Percentiles rank a stretch among this genome's conserved stretches.
Conservation (phyloP, 2,113 vertebrate species). For the Asarcornis scutulata region DNA sequence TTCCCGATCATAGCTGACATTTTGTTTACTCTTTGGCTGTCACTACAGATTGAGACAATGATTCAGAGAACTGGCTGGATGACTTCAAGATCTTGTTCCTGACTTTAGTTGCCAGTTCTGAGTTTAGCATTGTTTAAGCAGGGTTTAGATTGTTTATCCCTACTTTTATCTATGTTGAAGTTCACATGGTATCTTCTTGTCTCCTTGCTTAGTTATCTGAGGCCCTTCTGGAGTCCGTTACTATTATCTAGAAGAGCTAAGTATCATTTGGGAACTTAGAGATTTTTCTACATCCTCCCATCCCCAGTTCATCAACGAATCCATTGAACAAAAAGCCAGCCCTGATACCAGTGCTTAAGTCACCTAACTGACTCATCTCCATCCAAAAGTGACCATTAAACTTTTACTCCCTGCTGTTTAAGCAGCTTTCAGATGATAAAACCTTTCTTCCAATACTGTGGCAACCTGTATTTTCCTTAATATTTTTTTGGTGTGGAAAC, state of each 20-base stretch:
- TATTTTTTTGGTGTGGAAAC: background rate
- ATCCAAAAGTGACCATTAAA: background rate
- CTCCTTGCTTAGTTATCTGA: background rate
- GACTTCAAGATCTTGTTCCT: background rate
- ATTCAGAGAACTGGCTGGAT: background rate
- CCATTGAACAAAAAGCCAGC: background rate
- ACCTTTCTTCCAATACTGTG: background rate
- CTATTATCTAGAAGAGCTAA: background rate
- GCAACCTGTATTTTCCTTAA: background rate
- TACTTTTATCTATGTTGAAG: background rate
- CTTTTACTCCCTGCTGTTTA: background rate
- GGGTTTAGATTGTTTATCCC: background rate
- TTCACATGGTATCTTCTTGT: background rate
- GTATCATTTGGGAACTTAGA: background rate
- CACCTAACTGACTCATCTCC: background rate
- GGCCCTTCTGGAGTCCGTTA: background rate
- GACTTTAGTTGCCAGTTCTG: background rate
- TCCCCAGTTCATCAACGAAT: background rate
- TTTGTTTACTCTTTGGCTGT: background rate
- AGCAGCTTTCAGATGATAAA: background rate
- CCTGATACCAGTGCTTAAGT: rapidly evolving
- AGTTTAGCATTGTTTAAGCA: background rate
- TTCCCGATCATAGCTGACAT: background rate
- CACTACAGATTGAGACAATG: background rate
- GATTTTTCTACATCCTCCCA: background rate